phyloP scores from a whole-genome alignment of 2,797 vertebrate species.

The Hoplostethus mediterraneus region DNA sequence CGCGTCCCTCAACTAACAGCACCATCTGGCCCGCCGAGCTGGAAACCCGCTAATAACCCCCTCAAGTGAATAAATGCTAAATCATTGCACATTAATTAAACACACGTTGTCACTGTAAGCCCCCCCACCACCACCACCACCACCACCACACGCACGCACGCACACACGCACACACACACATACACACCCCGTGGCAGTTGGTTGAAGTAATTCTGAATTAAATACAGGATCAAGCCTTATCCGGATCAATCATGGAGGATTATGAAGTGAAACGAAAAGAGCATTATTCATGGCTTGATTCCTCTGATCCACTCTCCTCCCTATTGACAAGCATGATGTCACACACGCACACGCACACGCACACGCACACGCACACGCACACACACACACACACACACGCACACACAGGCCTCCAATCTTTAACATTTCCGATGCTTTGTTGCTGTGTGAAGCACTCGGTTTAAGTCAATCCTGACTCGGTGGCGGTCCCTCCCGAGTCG shows the following conservation, averaged over 20 bases:
- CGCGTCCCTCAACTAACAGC: slow-evolving; percentile 49
- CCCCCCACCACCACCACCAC: background rate
- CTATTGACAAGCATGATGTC: too few relatives aligned
- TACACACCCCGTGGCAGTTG: background rate
- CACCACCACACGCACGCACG: background rate
- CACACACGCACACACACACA: too few relatives aligned
- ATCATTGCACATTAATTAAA: slow-evolving; percentile 55
- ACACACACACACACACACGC: too few relatives aligned
- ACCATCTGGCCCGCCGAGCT: slow-evolving; percentile 62
- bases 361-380: too few relatives aligned
- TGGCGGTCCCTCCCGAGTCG: too few relatives aligned
- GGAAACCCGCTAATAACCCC: slow-evolving; percentile 45
- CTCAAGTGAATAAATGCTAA: slow-evolving; percentile 37
- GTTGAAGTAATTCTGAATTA: slow-evolving; percentile 24
- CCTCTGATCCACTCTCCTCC: slow-evolving; percentile 1
- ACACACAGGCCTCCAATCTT: too few relatives aligned
- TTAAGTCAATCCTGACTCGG: too few relatives aligned
- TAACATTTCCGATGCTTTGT: too few relatives aligned
- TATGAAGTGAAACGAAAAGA: background rate
- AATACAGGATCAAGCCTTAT: slow-evolving; percentile 4
- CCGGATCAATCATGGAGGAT: slow-evolving; percentile 31
- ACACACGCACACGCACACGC: background rate
- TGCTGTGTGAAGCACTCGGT: too few relatives aligned
- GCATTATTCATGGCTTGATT: slow-evolving; percentile 16
- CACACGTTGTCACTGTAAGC: slow-evolving; percentile 4